Evolutionary conservation across 2,113 vertebrate species (phyloP).

Genomic region (Corydoras maculifer): DNA sequence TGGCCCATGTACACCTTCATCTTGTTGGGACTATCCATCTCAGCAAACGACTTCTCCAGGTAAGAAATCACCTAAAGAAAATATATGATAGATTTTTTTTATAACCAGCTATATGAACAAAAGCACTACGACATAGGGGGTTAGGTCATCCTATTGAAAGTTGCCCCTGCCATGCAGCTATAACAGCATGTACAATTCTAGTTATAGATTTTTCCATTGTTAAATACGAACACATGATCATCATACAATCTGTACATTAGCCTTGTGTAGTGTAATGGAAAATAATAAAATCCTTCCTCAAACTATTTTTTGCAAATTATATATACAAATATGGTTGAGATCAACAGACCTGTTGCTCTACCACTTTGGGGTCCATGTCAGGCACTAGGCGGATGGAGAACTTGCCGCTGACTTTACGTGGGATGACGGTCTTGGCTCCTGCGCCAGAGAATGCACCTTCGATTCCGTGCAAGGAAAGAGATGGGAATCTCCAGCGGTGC

Average conservation of each 20-base stretch:
- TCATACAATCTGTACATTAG: too few relatives aligned
- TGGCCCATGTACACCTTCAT: slow-evolving; percentile 77
- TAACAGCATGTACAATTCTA: too few relatives aligned
- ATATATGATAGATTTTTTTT: neutral
- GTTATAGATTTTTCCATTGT: too few relatives aligned
- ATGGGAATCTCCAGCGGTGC: slow-evolving; percentile 93
- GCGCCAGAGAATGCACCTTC: slow-evolving; percentile 87
- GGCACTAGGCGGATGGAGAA: slow-evolving; percentile 94
- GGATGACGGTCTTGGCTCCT: slow-evolving; percentile 91
- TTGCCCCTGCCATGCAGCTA: too few relatives aligned
- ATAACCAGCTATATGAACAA: too few relatives aligned
- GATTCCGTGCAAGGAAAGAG: slow-evolving; percentile 95
- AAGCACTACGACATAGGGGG: too few relatives aligned
- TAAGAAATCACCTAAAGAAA: slow-evolving; percentile 72
- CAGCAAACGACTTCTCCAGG: slow-evolving; percentile 76
- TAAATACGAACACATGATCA: too few relatives aligned
- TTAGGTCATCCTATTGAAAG: too few relatives aligned
- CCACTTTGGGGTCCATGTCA: slow-evolving; percentile 83
- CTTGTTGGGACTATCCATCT: slow-evolving; percentile 82
- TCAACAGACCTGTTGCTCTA: slow-evolving; percentile 72
- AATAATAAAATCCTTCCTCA: too few relatives aligned
- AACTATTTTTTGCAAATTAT: neutral
- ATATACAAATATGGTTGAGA: neutral
- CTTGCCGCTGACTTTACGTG: slow-evolving; percentile 89
- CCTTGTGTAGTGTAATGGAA: too few relatives aligned